phyloP scores from a whole-genome alignment of 2,797 vertebrate species.

The Acanthiza pusilla region DNA sequence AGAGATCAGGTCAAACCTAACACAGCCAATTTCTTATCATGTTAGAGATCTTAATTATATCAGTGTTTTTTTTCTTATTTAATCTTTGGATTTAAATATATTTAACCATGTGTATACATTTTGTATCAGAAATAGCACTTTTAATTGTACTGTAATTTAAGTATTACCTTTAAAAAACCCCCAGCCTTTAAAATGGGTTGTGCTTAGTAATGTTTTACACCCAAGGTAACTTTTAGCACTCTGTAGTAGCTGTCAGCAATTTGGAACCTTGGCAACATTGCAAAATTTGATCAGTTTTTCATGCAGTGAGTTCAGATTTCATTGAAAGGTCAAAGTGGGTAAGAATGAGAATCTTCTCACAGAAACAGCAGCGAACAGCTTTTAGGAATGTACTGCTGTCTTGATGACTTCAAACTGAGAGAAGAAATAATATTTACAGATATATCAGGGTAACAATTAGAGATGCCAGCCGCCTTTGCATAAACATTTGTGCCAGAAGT shows the following conservation, averaged over 20 bases:
- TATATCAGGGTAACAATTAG: not conserved
- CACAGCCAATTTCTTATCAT: not conserved
- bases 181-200: not conserved
- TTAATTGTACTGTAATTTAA: not conserved
- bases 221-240: not conserved
- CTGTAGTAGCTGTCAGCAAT: not conserved
- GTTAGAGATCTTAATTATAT: not conserved
- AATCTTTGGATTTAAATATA: not conserved
- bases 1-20: not conserved
- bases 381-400: not conserved
- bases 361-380: not conserved
- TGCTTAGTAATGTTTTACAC: not conserved
- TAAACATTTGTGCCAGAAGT: not conserved
- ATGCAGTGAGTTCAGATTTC: constrained; percentile 39
- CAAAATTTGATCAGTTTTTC: constrained; percentile 48
- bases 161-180: not conserved
- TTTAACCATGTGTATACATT: not conserved
- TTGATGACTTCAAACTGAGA: not conserved
- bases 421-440: not conserved
- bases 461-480: not conserved
- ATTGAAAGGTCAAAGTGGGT: not conserved
- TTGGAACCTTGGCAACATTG: constrained; percentile 15
- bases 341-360: constrained; percentile 17
- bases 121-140: not conserved
- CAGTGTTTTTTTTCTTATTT: not conserved